phyloP scores from a whole-genome alignment of 2,113 vertebrate species.

The Amphiprion ocellaris region DNA sequence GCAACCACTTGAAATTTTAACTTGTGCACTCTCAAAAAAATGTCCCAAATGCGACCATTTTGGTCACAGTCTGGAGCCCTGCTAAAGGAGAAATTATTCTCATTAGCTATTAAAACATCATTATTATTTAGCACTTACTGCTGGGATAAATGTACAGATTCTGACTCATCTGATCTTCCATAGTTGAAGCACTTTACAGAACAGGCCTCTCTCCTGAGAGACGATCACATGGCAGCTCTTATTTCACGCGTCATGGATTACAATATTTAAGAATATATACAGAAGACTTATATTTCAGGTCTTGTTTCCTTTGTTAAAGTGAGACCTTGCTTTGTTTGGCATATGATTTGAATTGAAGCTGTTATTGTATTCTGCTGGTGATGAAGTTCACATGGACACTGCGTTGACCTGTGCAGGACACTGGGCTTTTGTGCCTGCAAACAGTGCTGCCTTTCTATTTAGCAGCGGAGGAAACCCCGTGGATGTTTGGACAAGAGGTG shows the following conservation, averaged over 20 bases:
- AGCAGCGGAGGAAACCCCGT: slow-evolving; percentile 49
- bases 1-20: too few species aligned
- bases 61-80: too few species aligned
- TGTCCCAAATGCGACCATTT: too few species aligned
- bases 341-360: background rate
- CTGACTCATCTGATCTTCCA: background rate
- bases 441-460: slow-evolving; percentile 52
- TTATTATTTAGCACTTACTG: too few species aligned
- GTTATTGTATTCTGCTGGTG: slow-evolving; percentile 40
- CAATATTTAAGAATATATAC: slow-evolving; percentile 37
- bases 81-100: too few species aligned
- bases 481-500: slow-evolving; percentile 71
- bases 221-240: background rate
- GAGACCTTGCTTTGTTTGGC: slow-evolving; percentile 60
- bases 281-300: slow-evolving; percentile 37
- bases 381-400: slow-evolving; percentile 48
- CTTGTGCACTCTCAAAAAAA: too few species aligned
- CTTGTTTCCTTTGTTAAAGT: slow-evolving; percentile 8
- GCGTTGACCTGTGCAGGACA: slow-evolving; percentile 43
- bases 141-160: too few species aligned
- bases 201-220: slow-evolving; percentile 30
- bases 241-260: background rate
- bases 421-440: slow-evolving; percentile 51
- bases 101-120: too few species aligned
- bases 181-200: background rate